Evolutionary conservation across 2,888 invertebrate species (phyloP), one percentile per base, ranked within the genome.

Genomic region (Athalia circularis): DNA sequence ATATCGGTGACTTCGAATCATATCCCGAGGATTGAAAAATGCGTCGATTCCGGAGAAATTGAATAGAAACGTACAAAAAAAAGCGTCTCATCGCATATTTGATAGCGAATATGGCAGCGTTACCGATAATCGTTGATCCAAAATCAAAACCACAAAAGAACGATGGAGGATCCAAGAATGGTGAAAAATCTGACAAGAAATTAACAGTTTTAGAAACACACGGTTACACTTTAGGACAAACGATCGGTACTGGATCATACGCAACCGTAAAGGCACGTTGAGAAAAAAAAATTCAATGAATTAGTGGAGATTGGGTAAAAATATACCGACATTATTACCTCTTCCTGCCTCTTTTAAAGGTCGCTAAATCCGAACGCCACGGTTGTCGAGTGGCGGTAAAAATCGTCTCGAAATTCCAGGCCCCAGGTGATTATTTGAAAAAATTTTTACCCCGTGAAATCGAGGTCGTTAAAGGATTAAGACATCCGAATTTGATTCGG

Each of bases 371-470:
- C 79, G 93, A 94, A 83, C 92, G 94, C 82, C 95, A 96, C 86
- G 93, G 93, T 83, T 93, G 94, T 83, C 92, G 94, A 85, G 96
- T 96, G 70, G 96, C 96, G 54, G 93, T 96, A 79, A 96, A 96
- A 92, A 96, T 96, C 81, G 95, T 96, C 80, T 95, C 96, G 82
- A 96, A 96, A 89, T 94, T 95, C 82, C 95, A 95, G 90, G 95
- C 96, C 3, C 95, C 96, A 0, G 92, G 94, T n/a, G 95, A 96
- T 88, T 96, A 96, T 87, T 91, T 96, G 57, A 94, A 93, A 87
- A 96, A 95, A 91, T 96, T 96, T 88, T 89, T 96, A 77, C 96
- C 96, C 0, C 92, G 96, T 82, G 96, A 96, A 92, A 95, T 96
- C 81, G 95, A 96, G 90, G 95, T 96, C 15, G 96, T 96, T 0